Percentiles rank a stretch among this genome's conserved stretches.
These are phyloP conservation scores for Leptothorax acervorum DNA, from an alignment of 2,888 invertebrate species.

Conservation along the genomic window DNA sequence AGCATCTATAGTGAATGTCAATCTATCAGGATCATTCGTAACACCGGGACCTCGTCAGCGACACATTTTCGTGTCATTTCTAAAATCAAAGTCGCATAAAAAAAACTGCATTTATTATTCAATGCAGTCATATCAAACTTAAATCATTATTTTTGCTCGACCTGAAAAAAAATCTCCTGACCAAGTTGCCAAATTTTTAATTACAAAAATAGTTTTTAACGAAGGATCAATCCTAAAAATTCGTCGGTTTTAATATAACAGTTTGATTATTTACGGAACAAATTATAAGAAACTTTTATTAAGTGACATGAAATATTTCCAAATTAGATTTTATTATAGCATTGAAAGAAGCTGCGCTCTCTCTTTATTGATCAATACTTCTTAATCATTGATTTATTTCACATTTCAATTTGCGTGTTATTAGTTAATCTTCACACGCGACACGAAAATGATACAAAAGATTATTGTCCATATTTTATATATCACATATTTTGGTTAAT, in stretches of 20 bases:
- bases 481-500: conserved; percentile 9
- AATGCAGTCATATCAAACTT: too few species aligned
- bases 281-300: background rate
- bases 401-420: background rate
- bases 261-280: background rate
- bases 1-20: conserved; percentile 8
- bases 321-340: background rate
- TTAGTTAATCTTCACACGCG: background rate
- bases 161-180: background rate
- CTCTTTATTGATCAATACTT: background rate
- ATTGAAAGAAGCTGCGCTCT: background rate
- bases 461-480: background rate
- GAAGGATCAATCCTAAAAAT: background rate
- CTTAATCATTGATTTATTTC: background rate
- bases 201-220: background rate
- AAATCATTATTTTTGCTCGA: background rate
- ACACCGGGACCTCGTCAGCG: background rate
- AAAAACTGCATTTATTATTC: background rate
- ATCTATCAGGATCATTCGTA: conserved; percentile 8
- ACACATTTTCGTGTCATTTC: background rate
- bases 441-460: background rate
- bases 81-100: background rate
- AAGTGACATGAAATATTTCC: background rate
- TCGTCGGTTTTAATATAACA: background rate
- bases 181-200: conserved; percentile 8